Percentiles rank a stretch among this genome's conserved stretches.
phyloP scores from a whole-genome alignment of 2,797 vertebrate genomes.

The Dermochelys coriacea region DNA sequence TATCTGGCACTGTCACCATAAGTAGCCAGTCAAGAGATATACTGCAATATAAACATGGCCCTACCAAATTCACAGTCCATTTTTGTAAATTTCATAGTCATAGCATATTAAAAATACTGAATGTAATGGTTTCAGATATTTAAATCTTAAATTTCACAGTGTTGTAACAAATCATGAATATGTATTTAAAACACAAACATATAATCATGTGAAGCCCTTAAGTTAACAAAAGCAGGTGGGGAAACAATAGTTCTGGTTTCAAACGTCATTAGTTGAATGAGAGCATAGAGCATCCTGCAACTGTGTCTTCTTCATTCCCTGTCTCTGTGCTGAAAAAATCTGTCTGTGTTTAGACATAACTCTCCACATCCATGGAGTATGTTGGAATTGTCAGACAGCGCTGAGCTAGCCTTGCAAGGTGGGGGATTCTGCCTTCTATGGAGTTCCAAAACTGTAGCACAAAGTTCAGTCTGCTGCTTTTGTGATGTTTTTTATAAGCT shows the following conservation, averaged over 20 bases:
- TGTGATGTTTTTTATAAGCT: neutral
- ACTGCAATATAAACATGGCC: neutral
- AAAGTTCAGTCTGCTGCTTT: neutral
- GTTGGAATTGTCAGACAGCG: neutral
- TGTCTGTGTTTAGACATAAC: neutral
- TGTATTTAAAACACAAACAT: neutral
- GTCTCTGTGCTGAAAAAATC: neutral
- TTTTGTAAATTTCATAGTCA: neutral
- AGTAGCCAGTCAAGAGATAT: neutral
- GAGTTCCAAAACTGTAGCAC: neutral
- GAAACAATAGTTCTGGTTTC: neutral
- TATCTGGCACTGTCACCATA: neutral
- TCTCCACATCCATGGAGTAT: neutral
- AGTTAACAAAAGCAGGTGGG: neutral
- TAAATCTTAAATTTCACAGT: neutral
- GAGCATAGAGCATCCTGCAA: neutral
- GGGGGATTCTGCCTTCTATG: neutral
- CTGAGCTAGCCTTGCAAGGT: neutral
- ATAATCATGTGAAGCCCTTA: neutral
- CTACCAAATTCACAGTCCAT: neutral
- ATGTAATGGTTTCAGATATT: neutral
- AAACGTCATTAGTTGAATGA: neutral
- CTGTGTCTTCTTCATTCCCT: neutral
- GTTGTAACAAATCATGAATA: neutral
- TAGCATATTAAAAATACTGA: neutral